phyloP scores from a whole-genome alignment of 2,888 invertebrate genomes.

The Hemaris fuciformis region DNA sequence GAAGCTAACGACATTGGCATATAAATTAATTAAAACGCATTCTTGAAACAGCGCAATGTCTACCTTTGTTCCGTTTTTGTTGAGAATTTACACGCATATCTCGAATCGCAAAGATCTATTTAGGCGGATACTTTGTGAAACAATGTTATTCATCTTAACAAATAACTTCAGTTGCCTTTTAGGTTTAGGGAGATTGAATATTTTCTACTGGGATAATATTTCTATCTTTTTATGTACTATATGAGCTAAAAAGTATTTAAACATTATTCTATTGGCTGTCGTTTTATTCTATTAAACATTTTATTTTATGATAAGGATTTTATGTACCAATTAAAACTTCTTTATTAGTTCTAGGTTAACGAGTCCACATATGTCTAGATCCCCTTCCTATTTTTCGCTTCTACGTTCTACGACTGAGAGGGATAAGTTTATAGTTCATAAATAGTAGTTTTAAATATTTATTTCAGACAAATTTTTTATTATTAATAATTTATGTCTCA shows the following conservation, averaged over 20 bases:
- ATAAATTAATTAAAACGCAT: constrained; percentile 5
- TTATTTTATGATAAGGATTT: no score
- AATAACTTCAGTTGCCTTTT: not conserved
- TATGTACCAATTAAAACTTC: no score
- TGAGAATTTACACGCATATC: constrained; percentile 1
- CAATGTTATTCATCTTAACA: constrained; percentile 6
- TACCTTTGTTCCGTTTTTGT: constrained; percentile 12
- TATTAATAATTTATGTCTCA: no score
- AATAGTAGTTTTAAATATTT: no score
- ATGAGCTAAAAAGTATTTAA: not conserved
- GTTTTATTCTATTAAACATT: not conserved
- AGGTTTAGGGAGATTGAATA: not conserved
- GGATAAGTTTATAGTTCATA: no score
- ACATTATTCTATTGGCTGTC: not conserved
- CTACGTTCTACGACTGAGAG: no score
- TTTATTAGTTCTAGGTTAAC: no score
- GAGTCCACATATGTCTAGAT: no score
- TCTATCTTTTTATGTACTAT: not conserved
- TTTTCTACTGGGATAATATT: not conserved
- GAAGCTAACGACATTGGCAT: not conserved
- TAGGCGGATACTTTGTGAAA: constrained; percentile 3
- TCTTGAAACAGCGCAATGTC: not conserved
- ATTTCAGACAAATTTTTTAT: no score
- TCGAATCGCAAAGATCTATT: not conserved
- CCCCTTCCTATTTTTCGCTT: no score